A percentile compares a stretch with the other conserved stretches of the same genome.
Evolutionary conservation across 2,113 vertebrate genomes (phyloP).

Genomic region (Dissostichus mawsoni): DNA sequence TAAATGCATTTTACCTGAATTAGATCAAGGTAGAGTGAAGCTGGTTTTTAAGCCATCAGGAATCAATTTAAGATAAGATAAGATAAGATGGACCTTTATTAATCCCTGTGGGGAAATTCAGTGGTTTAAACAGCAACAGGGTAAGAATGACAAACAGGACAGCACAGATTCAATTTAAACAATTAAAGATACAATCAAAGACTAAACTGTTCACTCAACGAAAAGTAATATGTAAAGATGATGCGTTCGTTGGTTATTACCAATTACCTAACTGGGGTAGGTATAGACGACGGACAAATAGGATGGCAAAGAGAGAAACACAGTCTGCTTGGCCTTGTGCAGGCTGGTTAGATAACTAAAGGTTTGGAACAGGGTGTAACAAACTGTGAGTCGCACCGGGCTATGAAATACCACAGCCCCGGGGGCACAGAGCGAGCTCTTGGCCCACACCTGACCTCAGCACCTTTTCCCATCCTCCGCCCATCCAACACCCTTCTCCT

Average conservation of each 20-base stretch:
- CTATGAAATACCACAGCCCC: slow-evolving; percentile 74
- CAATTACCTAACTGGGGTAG: slow-evolving; percentile 23
- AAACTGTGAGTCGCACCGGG: slow-evolving; percentile 61
- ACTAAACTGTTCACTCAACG: slow-evolving; percentile 17
- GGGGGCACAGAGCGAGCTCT: slow-evolving; percentile 41
- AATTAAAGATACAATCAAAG: neutral
- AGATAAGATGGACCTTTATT: too few relatives aligned
- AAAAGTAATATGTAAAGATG: slow-evolving; percentile 17
- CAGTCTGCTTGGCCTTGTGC: slow-evolving; percentile 39
- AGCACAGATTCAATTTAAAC: too few relatives aligned
- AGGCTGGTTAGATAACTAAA: slow-evolving; percentile 72
- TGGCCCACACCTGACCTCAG: slow-evolving; percentile 55
- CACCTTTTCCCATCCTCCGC: slow-evolving; percentile 24
- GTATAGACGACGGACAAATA: slow-evolving; percentile 28
- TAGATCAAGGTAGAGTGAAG: neutral
- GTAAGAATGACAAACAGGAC: too few relatives aligned
- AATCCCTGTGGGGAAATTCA: too few relatives aligned
- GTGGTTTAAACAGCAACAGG: too few relatives aligned
- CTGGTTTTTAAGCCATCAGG: slow-evolving; percentile 3
- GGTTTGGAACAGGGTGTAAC: slow-evolving; percentile 61
- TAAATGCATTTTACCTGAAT: neutral
- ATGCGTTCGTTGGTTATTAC: slow-evolving; percentile 11
- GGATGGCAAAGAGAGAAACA: slow-evolving; percentile 23
- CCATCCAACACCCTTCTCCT: neutral
- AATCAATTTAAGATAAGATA: neutral